Percentiles rank a stretch among this genome's conserved stretches.
These are phyloP conservation scores for Chloroceryle aenea DNA, from an alignment of 2,113 vertebrate genomes.

Conservation along the genomic window DNA sequence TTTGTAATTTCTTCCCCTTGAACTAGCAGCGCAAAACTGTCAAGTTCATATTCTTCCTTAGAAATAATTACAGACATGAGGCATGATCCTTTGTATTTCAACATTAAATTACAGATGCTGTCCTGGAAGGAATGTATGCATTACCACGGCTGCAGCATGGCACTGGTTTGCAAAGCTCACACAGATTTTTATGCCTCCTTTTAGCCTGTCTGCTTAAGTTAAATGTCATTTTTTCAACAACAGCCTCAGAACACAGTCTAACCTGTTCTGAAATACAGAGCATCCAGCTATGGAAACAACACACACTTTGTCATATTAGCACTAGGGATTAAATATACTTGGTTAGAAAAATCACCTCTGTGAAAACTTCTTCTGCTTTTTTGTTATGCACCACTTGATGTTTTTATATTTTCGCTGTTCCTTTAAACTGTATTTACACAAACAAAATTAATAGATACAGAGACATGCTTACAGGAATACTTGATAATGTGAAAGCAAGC, in stretches of 20 bases:
- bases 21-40: not conserved
- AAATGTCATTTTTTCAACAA: conserved; percentile 24
- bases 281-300: not conserved
- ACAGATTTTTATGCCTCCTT: not conserved
- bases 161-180: not conserved
- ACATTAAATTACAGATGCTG: not conserved
- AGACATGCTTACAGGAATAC: not conserved
- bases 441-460: not conserved
- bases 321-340: not conserved
- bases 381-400: not conserved
- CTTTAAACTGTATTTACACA: not conserved
- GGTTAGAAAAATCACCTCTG: not conserved
- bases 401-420: not conserved
- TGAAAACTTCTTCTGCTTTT: not conserved
- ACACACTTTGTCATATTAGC: not conserved
- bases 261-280: not conserved
- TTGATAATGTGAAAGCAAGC: not conserved
- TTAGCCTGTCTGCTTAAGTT: conserved; percentile 6
- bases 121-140: not conserved
- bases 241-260: conserved; percentile 20
- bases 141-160: not conserved
- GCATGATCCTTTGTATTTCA: not conserved
- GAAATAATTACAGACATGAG: not conserved
- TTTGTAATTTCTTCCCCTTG: not conserved
- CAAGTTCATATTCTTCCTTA: not conserved